Conservation (phyloP, 2,797 vertebrate species). For the Luscinia luscinia region DNA sequence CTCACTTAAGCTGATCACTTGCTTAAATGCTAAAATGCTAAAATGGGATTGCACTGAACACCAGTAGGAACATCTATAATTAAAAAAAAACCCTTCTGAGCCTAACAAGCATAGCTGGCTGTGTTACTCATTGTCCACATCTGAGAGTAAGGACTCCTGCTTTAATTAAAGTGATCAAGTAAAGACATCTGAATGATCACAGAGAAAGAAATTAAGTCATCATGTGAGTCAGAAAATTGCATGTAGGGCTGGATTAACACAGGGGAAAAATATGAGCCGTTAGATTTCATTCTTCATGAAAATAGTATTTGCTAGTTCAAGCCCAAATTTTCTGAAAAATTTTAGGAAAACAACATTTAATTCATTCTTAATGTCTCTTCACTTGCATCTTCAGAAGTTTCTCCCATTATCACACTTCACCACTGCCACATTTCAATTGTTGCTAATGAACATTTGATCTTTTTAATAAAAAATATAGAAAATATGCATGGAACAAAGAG, state of each 20-base stretch:
- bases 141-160: background rate
- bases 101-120: background rate
- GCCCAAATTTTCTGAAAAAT: background rate
- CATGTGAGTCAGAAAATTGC: background rate
- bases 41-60: background rate
- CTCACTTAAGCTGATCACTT: constrained; percentile 15
- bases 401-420: background rate
- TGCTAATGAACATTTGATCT: background rate
- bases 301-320: background rate
- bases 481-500: background rate
- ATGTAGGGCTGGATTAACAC: background rate
- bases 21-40: background rate
- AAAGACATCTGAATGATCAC: background rate
- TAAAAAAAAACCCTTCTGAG: background rate
- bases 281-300: background rate
- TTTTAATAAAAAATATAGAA: background rate
- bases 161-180: constrained; percentile 38
- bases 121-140: background rate
- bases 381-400: background rate
- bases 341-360: background rate
- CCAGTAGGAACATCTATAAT: background rate
- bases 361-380: background rate
- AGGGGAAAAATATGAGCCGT: background rate
- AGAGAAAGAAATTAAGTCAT: constrained; percentile 33
- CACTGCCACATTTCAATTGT: background rate